phyloP scores from a whole-genome alignment of 2,888 invertebrate genomes.

The Cenopis cana region DNA sequence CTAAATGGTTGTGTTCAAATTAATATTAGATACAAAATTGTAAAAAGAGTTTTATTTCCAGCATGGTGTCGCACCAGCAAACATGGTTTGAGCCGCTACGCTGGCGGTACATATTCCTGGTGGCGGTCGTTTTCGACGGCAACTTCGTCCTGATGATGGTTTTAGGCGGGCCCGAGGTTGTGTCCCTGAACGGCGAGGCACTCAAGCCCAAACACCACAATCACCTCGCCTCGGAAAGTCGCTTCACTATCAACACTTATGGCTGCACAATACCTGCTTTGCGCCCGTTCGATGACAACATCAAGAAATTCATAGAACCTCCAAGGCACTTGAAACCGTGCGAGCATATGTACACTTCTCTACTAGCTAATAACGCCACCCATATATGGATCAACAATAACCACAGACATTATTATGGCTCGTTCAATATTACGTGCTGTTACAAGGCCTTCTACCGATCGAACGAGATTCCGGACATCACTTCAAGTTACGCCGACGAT shows the following conservation, averaged over 20 bases:
- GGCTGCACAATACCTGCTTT: slow-evolving; percentile 89
- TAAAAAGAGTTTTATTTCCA: slow-evolving; percentile 57
- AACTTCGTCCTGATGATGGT: slow-evolving; percentile 71
- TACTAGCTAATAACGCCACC: slow-evolving; percentile 85
- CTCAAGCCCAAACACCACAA: slow-evolving; percentile 51
- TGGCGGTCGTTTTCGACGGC: slow-evolving; percentile 67
- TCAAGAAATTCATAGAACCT: slow-evolving; percentile 81
- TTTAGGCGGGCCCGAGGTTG: slow-evolving; percentile 63
- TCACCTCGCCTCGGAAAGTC: slow-evolving; percentile 56
- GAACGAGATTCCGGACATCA: slow-evolving; percentile 73
- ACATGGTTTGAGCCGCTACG: slow-evolving; percentile 59
- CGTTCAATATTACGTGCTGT: slow-evolving; percentile 85
- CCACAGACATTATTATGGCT: slow-evolving; percentile 78
- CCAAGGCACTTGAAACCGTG: slow-evolving; percentile 82
- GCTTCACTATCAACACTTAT: slow-evolving; percentile 85
- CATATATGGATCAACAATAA: slow-evolving; percentile 83
- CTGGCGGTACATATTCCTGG: slow-evolving; percentile 69
- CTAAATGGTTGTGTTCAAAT: too few relatives aligned
- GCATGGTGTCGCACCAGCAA: slow-evolving; percentile 62
- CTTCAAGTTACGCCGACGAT: slow-evolving; percentile 75
- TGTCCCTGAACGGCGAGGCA: slow-evolving; percentile 61
- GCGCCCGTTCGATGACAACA: slow-evolving; percentile 84
- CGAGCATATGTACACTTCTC: slow-evolving; percentile 75
- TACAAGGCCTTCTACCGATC: slow-evolving; percentile 86
- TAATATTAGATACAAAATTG: too few relatives aligned